phyloP scores from a whole-genome alignment of 37 sponge, comb jelly and placozoan species.

The Eunapius fragilis region DNA sequence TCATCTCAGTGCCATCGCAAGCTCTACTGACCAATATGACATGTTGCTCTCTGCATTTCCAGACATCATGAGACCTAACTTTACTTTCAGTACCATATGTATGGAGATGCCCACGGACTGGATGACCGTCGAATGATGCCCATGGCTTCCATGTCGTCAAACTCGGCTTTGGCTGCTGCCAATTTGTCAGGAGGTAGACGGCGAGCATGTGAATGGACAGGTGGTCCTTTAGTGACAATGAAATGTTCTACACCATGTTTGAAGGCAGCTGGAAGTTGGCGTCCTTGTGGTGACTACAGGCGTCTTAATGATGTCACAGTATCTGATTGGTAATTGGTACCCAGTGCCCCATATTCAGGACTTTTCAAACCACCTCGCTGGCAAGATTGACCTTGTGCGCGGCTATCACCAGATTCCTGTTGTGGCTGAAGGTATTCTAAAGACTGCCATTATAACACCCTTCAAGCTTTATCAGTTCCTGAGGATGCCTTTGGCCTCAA shows the following conservation, averaged over 20 bases:
- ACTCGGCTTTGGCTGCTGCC: no score
- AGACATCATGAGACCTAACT: conserved; percentile 38
- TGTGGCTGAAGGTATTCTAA: conserved; percentile 17
- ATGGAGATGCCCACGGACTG: conserved; percentile 32
- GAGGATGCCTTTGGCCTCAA: conserved; percentile 33
- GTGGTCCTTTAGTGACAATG: conserved; percentile 20
- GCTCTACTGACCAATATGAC: conserved; percentile 9
- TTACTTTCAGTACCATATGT: conserved; percentile 10
- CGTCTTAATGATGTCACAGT: conserved; percentile 28
- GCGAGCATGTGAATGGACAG: conserved; percentile 9
- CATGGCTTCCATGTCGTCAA: conserved; percentile 17
- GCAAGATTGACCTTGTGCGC: conserved; percentile 19
- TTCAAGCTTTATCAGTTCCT: conserved; percentile 13
- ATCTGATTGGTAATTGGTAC: conserved; percentile 33
- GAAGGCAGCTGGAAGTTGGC: conserved; percentile 48
- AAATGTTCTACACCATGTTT: conserved; percentile 27
- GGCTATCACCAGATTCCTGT: conserved; percentile 58
- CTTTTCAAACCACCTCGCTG: conserved; percentile 9
- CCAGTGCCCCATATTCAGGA: conserved; percentile 25
- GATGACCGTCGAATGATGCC: conserved; percentile 10
- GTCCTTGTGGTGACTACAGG: conserved; percentile 57
- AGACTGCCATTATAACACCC: conserved; percentile 14
- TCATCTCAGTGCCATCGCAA: conserved; percentile 22
- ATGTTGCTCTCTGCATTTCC: conserved; percentile 40
- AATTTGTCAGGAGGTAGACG: neutral